These are phyloP conservation scores for Lycaon pictus DNA, from an alignment of 2,113 vertebrate genomes.

Conservation along the genomic window DNA sequence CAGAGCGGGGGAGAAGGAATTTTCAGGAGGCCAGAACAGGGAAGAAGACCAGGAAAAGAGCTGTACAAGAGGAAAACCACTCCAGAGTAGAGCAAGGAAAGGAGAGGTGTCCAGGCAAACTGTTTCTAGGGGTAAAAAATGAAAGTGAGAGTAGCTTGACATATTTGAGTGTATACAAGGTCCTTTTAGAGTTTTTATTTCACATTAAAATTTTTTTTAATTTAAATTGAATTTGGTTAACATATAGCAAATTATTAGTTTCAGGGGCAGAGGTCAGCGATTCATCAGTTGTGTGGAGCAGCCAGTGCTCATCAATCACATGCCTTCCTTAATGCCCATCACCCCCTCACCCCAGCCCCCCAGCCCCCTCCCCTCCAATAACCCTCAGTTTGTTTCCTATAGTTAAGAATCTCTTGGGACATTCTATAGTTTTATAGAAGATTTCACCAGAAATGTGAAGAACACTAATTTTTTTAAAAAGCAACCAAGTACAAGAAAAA, in stretches of 20 bases:
- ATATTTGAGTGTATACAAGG: neutral
- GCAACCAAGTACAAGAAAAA: slow-evolving; percentile 13
- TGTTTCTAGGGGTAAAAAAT: neutral
- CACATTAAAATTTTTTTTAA: no score
- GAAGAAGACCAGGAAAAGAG: neutral
- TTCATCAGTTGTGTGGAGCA: no score
- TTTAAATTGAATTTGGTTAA: no score
- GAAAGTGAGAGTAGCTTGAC: neutral
- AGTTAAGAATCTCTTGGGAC: neutral
- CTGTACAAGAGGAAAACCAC: neutral
- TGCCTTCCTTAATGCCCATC: no score
- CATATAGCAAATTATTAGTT: no score
- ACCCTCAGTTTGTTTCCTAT: no score
- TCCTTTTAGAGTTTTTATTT: neutral
- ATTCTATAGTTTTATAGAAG: neutral
- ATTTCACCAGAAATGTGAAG: neutral
- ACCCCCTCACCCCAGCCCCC: no score
- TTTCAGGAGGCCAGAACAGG: neutral
- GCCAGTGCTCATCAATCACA: no score
- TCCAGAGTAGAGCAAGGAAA: neutral
- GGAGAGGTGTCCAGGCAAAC: neutral
- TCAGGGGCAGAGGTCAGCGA: no score
- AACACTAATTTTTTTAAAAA: neutral
- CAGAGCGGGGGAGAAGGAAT: neutral
- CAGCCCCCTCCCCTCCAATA: no score